Evolutionary conservation across 35 echinoderm and acorn worm genomes (phyloP).

Genomic region (Hemicentrotus pulcherrimus): DNA sequence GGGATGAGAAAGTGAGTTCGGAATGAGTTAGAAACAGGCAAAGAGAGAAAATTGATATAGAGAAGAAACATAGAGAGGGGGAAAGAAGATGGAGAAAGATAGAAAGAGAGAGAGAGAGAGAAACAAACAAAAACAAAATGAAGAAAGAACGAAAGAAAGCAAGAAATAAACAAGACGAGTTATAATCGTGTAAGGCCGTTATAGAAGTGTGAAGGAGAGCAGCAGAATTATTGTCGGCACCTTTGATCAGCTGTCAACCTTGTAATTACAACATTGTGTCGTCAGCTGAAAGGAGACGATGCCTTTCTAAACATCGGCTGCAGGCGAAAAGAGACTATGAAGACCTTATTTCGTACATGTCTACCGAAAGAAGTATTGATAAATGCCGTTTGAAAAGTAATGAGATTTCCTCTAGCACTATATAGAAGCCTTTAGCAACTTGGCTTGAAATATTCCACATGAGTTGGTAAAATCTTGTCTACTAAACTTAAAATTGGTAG

Average conservation of each 20-base stretch:
- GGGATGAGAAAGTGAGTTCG: background rate
- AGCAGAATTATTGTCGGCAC: background rate
- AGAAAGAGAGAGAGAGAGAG: background rate
- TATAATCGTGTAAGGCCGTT: background rate
- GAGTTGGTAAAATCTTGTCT: no score
- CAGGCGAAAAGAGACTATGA: background rate
- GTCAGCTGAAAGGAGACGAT: background rate
- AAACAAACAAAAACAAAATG: background rate
- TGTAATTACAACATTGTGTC: conserved; percentile 41
- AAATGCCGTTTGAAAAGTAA: background rate
- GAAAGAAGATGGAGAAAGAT: background rate
- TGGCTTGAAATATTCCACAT: no score
- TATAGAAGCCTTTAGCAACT: no score
- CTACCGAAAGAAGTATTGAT: background rate
- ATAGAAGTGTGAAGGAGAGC: background rate
- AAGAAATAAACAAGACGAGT: background rate
- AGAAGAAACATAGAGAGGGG: background rate
- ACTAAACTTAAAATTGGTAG: no score
- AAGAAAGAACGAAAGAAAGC: no score
- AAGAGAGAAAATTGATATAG: background rate
- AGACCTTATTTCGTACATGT: background rate
- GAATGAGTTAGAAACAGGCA: background rate
- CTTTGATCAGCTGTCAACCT: conserved; percentile 34
- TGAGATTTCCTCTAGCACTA: no score
- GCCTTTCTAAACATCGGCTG: conserved; percentile 4